A percentile compares a stretch with the other conserved stretches of the same genome.
These are phyloP conservation scores for Lytechinus variegatus DNA, from an alignment of 35 echinoderm and acorn worm genomes.

Conservation along the genomic window DNA sequence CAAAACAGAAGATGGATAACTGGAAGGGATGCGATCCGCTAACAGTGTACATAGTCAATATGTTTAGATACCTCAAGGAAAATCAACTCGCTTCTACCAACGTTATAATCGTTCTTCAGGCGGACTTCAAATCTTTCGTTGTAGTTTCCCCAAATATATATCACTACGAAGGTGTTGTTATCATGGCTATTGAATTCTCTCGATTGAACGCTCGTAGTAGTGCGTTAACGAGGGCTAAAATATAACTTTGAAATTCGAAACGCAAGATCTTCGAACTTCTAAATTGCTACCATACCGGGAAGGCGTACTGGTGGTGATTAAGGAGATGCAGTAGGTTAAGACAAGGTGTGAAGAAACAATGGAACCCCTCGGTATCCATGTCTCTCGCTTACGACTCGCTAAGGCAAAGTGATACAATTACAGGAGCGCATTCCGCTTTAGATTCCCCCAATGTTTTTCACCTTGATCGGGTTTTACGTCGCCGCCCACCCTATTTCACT, in stretches of 20 bases:
- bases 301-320: background rate
- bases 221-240: background rate
- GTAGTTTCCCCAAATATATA: background rate
- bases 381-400: background rate
- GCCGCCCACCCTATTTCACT: slow-evolving; percentile 5
- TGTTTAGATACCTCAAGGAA: background rate
- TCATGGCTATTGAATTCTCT: background rate
- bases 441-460: background rate
- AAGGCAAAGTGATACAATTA: background rate
- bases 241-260: background rate
- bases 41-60: background rate
- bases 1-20: slow-evolving; percentile 13
- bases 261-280: background rate
- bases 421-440: background rate
- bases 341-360: background rate
- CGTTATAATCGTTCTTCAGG: background rate
- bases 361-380: background rate
- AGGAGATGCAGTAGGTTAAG: background rate
- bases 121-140: background rate
- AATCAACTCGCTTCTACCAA: background rate
- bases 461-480: background rate
- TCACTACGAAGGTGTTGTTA: background rate
- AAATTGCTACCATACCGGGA: background rate
- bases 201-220: background rate
- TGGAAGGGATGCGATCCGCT: background rate